phyloP scores from a whole-genome alignment of 2,888 invertebrate species.

The Tachystola acroxantha region DNA sequence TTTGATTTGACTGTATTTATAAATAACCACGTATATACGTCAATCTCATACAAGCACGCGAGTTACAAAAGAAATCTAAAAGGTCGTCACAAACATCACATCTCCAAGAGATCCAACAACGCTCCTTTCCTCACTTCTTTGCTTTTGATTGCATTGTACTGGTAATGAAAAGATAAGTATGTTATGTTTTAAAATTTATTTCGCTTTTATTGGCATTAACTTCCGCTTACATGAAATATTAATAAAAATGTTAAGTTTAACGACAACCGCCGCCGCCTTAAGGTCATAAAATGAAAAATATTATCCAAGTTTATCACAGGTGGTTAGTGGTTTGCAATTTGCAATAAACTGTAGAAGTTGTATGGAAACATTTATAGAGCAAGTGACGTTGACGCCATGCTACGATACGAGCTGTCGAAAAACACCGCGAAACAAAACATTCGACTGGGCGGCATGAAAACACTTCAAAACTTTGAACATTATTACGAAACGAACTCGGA shows the following conservation, averaged over 20 bases:
- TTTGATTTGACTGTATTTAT: no score
- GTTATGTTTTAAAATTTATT: no score
- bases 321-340: neutral
- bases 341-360: neutral
- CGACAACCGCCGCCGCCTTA: neutral
- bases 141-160: no score
- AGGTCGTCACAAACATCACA: no score
- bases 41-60: no score
- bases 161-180: no score
- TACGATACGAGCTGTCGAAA: conserved; percentile 3
- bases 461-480: conserved; percentile 9
- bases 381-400: neutral
- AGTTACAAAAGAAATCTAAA: no score
- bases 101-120: no score
- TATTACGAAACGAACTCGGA: conserved; percentile 6
- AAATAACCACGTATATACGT: no score
- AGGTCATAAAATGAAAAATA: neutral
- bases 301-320: neutral
- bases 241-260: neutral
- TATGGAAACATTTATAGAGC: neutral
- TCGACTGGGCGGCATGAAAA: conserved; percentile 11
- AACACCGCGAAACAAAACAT: conserved; percentile 12
- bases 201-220: no score
- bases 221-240: no score
- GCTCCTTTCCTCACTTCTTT: no score